Conservation (phyloP, 2,113 vertebrate species). For the Zapornia atra region DNA sequence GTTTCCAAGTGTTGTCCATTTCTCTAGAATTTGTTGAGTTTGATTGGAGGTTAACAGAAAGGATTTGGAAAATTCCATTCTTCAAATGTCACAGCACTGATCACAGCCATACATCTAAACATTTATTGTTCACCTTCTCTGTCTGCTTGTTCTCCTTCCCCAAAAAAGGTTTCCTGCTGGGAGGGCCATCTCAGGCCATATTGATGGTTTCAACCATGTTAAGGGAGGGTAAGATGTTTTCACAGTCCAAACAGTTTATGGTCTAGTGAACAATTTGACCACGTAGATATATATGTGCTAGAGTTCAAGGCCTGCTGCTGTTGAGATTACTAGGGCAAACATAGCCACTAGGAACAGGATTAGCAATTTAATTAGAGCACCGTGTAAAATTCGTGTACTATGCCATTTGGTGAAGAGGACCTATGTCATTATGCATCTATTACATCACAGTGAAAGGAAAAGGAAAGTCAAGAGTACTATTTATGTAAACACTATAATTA, state of each 20-base stretch:
- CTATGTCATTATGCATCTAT: not conserved
- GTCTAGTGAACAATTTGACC: not conserved
- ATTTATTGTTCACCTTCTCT: not conserved
- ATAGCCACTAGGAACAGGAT: not conserved
- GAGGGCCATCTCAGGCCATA: not conserved
- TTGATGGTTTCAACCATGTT: not conserved
- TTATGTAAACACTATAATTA: not conserved
- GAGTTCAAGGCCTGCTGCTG: not conserved
- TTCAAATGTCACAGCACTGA: not conserved
- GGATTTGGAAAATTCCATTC: not conserved
- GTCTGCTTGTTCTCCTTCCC: not conserved
- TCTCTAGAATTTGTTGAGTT: not conserved
- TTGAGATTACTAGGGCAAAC: not conserved
- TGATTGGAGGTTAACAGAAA: not conserved
- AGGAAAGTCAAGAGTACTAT: not conserved
- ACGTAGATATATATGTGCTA: not conserved
- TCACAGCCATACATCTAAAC: not conserved
- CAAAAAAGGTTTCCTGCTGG: not conserved
- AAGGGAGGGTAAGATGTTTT: not conserved
- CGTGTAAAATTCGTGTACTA: not conserved
- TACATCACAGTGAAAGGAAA: not conserved
- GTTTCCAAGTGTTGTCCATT: not conserved
- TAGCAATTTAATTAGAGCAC: slow-evolving; percentile 25
- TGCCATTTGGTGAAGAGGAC: not conserved
- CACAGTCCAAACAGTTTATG: not conserved